Evolutionary conservation across 2,113 vertebrate genomes (phyloP), one percentile per base, ranked within the genome.

Genomic region (Pithys albifrons): DNA sequence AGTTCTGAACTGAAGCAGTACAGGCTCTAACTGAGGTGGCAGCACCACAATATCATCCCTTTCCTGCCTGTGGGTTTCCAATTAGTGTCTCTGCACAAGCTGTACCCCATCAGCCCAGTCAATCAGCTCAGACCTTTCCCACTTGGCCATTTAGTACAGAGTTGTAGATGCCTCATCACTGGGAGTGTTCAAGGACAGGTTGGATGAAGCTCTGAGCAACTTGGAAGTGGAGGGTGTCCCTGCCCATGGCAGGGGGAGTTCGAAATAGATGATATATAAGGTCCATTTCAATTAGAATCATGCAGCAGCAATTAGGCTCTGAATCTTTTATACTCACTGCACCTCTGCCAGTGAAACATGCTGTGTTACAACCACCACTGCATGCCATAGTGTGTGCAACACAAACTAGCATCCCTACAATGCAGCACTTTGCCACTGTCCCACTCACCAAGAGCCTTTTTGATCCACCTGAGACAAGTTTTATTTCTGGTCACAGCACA

Each of bases 331-430:
- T 49, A 52, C 6, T 19, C 7, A 2, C 15, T 43, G 71, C 29
- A 73, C n/a, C 41, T 72, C 41, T 76, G n/a, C 28, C 66, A 39
- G 12, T 3, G 13, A 81, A 85, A 39, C 16, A 28, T 3, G 23
- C 49, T 55, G 66, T 49, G 66, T 37, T 48, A 65, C 10, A 54
- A 37, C 19, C 73, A 46, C 6, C 11, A 45, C 39, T 33, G 13
- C 7, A 15, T 69, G 70, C 52, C 57, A 16, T 0, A 10, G n/a
- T 45, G 69, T 1, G 9, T 9, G 5, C 45, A 74, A 10, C 0
- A 3, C 23, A 82, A 51, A 85, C 35, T 7, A 67, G 35, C 59
- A 58, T 13, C 29, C 17, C 29, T 62, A 20, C n/a, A 15, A 15
- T 29, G 41, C 25, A 73, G 62, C 18, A n/a, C 20, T 69, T 6